Evolutionary conservation across 2,797 vertebrate genomes (phyloP), one percentile per base, ranked within the genome.

Genomic region (Enteromius unitaeniatus): DNA sequence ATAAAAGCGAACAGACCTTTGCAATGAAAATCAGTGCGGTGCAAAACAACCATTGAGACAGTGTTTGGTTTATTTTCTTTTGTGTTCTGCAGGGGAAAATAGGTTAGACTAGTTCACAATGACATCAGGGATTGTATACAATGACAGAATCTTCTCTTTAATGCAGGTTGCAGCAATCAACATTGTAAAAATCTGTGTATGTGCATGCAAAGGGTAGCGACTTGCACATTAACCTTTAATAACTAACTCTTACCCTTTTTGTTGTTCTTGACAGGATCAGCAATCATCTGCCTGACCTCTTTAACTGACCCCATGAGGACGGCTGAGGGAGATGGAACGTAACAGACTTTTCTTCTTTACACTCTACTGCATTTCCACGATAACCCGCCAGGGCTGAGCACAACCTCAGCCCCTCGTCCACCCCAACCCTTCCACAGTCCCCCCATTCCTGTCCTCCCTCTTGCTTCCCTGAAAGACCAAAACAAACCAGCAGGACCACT

Each of bases 241-340:
- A 55, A 70, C 47, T 88, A 37, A 86, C 79, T 17, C 53, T 76
- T 80, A 68, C 78, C 55, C 49, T 74, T 70, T 53, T 76, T 91
- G 64, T 90, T 68, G 87, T 82, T 67, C 42, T 65, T 19, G 26
- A 82, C 89, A 93, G 88, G 91, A 92, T 91, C 82, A 62, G 75
- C 81, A 69, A 28, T 74, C 4, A 47, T 77, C 81, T 60, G 55
- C 15, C 65, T 84, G 83, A 79, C 79, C 51, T 31, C 19, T 53
- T 34, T 34, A 40, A 45, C 79, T 72, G 87, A 89, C 87, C 82
- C 85, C 83, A 90, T 91, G 72, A 85, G 67, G 73, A 88, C 81
- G 78, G 85, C 88, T 74, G 74, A 78, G 79, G 92, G 93, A 88
- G 91, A 96, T 96, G 95, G 94, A 96, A 94, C 95, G 94, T 77